A percentile compares a stretch with the other conserved stretches of the same genome.
Evolutionary conservation across 2,888 invertebrate genomes (phyloP).

Genomic region (Deroplatys truncata): DNA sequence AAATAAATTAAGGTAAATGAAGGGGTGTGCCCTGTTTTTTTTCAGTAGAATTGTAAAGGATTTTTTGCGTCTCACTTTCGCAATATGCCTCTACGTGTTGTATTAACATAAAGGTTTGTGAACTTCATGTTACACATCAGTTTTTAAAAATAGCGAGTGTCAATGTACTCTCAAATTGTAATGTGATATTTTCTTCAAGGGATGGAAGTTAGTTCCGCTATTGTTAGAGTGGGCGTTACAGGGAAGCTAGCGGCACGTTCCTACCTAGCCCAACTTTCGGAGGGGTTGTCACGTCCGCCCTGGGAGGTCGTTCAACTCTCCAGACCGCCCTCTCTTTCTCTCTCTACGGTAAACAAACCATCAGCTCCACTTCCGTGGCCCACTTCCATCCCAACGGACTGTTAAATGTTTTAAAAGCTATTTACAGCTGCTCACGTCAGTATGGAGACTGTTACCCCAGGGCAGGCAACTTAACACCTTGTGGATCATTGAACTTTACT

Average conservation of each 20-base stretch:
- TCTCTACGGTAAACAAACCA: not conserved
- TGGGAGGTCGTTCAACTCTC: not conserved
- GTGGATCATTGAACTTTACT: no score
- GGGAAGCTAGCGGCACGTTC: not conserved
- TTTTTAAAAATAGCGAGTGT: no score
- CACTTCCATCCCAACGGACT: not conserved
- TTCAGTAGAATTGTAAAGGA: no score
- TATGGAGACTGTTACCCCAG: not conserved
- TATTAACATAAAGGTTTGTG: no score
- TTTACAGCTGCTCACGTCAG: not conserved
- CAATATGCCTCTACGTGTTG: no score
- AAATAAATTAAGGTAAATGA: no score
- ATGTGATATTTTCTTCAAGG: no score
- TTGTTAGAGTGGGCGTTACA: not conserved
- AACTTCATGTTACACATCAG: no score
- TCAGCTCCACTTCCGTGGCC: not conserved
- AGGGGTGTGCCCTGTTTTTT: no score
- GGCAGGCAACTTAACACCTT: not conserved
- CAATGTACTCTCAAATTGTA: no score
- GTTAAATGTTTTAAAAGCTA: not conserved
- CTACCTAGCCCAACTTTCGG: not conserved
- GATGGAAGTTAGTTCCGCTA: no score
- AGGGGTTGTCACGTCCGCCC: not conserved
- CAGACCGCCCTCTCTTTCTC: not conserved
- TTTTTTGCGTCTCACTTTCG: no score